Base-by-base conservation (phyloP, 2,888 invertebrate species). In the Scotopteryx bipunctaria region DNA sequence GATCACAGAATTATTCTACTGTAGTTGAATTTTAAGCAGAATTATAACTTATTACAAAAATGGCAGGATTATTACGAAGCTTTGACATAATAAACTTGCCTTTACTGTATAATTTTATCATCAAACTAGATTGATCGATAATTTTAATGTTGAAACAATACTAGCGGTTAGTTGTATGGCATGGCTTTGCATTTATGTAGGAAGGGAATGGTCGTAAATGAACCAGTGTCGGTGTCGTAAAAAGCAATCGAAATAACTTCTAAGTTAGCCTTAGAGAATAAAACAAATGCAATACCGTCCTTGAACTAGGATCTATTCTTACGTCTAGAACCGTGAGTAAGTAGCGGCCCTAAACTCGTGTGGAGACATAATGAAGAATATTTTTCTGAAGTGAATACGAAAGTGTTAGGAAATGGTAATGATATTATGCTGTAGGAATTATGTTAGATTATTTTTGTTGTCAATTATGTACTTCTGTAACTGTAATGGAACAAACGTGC, bases 381-480 rank as follows among this genome's bases (percentile, higher is more conserved):
- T 60, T 58, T 58, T 59, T 57, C 53, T 55, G 55, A 57, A 48
- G 48, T 56, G 51, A 59, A 52, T 56, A 58, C 31, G 49, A 46
- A 59, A 57, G 40, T 57, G 32, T 55, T 52, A 49, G 40, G 25
- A 54, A 51, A 56, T 44, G 50, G 35, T 56, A 46, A 57, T 58
- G 54, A 60, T 60, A 59, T 58, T 62, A 59, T 47, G 55, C 58
- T 57, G 46, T 63, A 63, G 60, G 44, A 58, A 51, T 60, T 58
- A 43, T 53, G 52, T 58, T 58, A 55, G 50, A 53, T 54, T 52
- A 13, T 44, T 47, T 54, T 49, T 58, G 48, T 55, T 48, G 38
- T 59, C 27, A 27, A 50, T 48, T n/a, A n/a, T n/a, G n/a, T 42
- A 42, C 27, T 32, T 29, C 43, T 49, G 36, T n/a, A 57, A 44